A percentile compares a stretch with the other conserved stretches of the same genome.
These are phyloP conservation scores for Caenorhabditis sp. DNA, from an alignment of 2,888 invertebrate genomes.

Conservation along the genomic window DNA sequence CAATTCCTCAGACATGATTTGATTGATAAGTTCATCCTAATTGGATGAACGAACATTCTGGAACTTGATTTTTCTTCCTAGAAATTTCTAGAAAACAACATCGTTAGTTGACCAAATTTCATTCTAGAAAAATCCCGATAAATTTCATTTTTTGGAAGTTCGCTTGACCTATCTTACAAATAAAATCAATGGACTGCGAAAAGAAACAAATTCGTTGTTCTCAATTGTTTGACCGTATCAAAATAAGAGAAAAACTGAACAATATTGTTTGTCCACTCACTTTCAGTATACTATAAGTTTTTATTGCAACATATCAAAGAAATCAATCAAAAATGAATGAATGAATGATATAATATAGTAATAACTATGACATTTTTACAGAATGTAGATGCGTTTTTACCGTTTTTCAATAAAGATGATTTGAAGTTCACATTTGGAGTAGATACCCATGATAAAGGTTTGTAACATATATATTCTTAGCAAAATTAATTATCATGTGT, in stretches of 20 bases:
- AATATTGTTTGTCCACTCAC: no score
- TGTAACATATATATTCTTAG: no score
- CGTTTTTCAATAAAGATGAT: slow-evolving; percentile 69
- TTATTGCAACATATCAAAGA: not conserved
- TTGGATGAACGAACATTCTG: not conserved
- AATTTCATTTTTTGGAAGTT: no score
- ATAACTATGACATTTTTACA: slow-evolving; percentile 37
- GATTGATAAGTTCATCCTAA: not conserved
- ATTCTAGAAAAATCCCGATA: no score
- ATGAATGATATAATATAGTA: not conserved
- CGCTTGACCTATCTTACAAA: not conserved
- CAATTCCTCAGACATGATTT: not conserved
- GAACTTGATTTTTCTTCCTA: not conserved
- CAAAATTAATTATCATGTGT: not conserved
- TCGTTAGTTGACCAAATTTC: no score
- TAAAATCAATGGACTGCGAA: not conserved
- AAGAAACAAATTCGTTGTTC: no score
- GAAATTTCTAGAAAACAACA: no score
- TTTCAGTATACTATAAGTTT: not conserved
- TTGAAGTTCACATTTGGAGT: slow-evolving; percentile 70
- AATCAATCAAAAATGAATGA: not conserved
- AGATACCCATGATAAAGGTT: slow-evolving; percentile 50
- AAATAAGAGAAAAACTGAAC: no score
- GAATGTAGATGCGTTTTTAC: slow-evolving; percentile 54
- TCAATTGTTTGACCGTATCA: no score